phyloP scores from a whole-genome alignment of 2,797 vertebrate species.

The Lepus townsendii region DNA sequence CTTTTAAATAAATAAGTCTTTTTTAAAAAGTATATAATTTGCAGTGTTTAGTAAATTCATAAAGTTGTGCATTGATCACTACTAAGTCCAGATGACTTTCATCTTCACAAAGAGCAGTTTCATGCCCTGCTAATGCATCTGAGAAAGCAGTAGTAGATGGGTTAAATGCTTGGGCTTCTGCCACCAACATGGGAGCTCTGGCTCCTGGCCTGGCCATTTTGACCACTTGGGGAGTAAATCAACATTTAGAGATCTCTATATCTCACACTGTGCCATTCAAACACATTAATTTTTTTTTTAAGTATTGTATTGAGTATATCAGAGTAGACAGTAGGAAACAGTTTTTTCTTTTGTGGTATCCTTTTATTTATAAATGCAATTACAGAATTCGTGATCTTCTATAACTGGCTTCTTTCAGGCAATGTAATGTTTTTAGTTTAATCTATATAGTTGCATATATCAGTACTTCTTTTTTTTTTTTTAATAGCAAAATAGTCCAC shows the following conservation, averaged over 20 bases:
- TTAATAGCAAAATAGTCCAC: neutral
- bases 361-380: neutral
- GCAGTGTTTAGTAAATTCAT: neutral
- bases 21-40: neutral
- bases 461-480: neutral
- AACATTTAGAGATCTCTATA: too few relatives aligned
- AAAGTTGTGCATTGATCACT: neutral
- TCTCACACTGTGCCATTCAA: too few relatives aligned
- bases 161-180: too few relatives aligned
- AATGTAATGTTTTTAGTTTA: constrained; percentile 41
- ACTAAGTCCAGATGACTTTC: constrained; percentile 40
- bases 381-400: constrained; percentile 7
- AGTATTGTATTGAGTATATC: neutral
- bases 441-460: neutral
- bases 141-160: too few relatives aligned
- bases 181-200: too few relatives aligned
- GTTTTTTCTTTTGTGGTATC: neutral
- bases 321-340: neutral
- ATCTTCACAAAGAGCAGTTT: neutral
- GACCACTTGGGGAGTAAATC: too few relatives aligned
- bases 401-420: neutral
- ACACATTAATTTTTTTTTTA: neutral
- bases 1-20: too few relatives aligned
- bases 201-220: too few relatives aligned
- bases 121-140: neutral